Base-by-base conservation (phyloP, 1,140 invertebrate genomes). In the Hydropsyche tenuis region DNA sequence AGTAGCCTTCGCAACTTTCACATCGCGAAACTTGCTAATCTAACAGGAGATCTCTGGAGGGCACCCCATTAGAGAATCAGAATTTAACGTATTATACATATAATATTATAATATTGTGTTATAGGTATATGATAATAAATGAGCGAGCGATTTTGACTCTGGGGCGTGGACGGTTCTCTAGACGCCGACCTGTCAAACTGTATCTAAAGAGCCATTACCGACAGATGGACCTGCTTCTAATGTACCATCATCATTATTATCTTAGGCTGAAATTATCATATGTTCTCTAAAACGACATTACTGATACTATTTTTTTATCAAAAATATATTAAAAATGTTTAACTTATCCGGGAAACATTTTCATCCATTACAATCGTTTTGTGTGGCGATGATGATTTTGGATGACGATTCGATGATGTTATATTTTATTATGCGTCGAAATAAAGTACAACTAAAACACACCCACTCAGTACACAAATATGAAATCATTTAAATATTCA, bases 11-110 rank as follows among this genome's bases (percentile, higher is more conserved):
- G 30, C 3, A 37, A 37, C 3, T 37, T 37, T 37, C 30, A 9
- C 9, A 9, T 37, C 9, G 30, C 30, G 30, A 37, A 37, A 37
- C 30, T 37, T 37, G 30, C 3, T 9, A 37, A 37, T 37, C 30
- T 37, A 3, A 37, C 30, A 37, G 30, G 30, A 37, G 9, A 37
- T 37, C 30, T 66, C 48, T 1, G n/a, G n/a, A 7, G 30, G 63
- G 30, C 63, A 37, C 48, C 56, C 65, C 65, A 68, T 68, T 68
- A 68, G 65, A 68, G 65, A 68, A 48, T 68, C 65, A 43, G 65
- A 4, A 37, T 37, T 9, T 37, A 37, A 9, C 30, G 9, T 37
- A 37, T 37, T 3, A 68, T 45, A 66, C 65, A 48, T 68, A 37
- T 37, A 37, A 37, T 37, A 9, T 4, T 37, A 37, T 9, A 37